Percentiles rank a stretch among this genome's conserved stretches.
These are phyloP conservation scores for Cataglyphis altisquamis DNA, from an alignment of 2,888 invertebrate genomes.

Conservation along the genomic window DNA sequence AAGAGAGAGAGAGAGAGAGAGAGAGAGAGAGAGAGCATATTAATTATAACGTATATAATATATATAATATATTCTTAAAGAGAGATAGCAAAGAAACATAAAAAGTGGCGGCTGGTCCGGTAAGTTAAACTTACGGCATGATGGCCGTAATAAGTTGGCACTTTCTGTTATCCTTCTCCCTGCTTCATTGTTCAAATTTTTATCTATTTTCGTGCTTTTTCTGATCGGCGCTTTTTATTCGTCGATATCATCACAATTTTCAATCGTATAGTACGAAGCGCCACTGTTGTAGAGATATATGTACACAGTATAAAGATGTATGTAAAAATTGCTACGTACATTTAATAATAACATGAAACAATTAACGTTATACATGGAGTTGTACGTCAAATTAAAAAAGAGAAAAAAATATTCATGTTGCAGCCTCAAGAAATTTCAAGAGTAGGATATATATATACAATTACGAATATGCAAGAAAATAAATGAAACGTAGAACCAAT, in stretches of 20 bases:
- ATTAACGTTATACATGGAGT: neutral
- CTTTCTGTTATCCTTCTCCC: conserved; percentile 23
- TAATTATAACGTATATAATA: conserved; percentile 58
- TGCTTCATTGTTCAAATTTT: neutral
- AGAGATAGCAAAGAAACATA: neutral
- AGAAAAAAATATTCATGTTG: conserved; percentile 17
- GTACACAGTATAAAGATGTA: conserved; percentile 31
- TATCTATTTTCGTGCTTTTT: conserved; percentile 15
- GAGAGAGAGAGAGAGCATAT: conserved; percentile 2
- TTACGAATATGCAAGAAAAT: neutral
- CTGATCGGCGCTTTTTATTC: neutral
- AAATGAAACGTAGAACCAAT: neutral
- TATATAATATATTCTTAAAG: conserved; percentile 38
- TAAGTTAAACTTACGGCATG: conserved; percentile 3
- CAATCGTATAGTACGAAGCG: conserved; percentile 19
- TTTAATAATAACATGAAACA: conserved; percentile 63
- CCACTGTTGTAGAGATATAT: conserved; percentile 51
- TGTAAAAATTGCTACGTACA: conserved; percentile 43
- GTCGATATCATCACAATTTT: neutral
- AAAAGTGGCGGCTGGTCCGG: conserved; percentile 33
- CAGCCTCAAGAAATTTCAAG: conserved; percentile 6
- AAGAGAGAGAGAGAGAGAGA: neutral
- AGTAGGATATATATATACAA: neutral
- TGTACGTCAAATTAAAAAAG: conserved; percentile 5
- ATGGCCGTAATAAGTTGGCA: neutral